A percentile compares a stretch with the other conserved stretches of the same genome.
These are phyloP conservation scores for Oscheius sp. DNA, from an alignment of 2,888 invertebrate species.

Conservation along the genomic window DNA sequence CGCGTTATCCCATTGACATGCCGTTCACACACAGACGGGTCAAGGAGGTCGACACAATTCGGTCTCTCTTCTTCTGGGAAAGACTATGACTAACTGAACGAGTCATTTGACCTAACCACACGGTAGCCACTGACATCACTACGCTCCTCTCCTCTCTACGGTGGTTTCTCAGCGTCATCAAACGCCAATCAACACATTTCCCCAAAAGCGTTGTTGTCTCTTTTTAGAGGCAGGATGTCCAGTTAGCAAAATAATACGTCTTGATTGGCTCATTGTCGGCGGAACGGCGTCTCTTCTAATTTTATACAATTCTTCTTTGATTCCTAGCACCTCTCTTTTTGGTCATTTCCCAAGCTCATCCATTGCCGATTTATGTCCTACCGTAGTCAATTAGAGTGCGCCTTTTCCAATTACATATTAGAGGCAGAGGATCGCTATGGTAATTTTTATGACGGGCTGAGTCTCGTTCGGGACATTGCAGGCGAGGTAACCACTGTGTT, in stretches of 20 bases:
- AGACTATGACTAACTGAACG: constrained; percentile 1
- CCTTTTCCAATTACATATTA: constrained; percentile 35
- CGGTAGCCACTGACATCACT: too few species aligned
- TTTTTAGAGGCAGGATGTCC: not conserved
- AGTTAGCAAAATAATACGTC: constrained; percentile 29
- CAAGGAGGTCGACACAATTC: not conserved
- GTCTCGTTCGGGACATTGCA: not conserved
- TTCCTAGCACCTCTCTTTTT: constrained; percentile 1
- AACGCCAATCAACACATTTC: too few species aligned
- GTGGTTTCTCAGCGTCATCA: too few species aligned
- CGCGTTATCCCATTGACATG: constrained; percentile 35
- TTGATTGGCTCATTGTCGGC: constrained; percentile 34
- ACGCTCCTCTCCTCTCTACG: too few species aligned
- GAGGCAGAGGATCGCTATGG: constrained; percentile 31
- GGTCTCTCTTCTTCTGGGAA: not conserved
- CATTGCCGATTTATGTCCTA: not conserved
- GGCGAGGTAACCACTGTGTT: not conserved
- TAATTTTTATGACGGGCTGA: constrained; percentile 29
- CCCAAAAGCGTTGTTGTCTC: too few species aligned
- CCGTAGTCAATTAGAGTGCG: constrained; percentile 29
- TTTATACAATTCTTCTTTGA: not conserved
- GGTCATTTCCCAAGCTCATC: constrained; percentile 7
- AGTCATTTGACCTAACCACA: not conserved
- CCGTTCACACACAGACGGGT: constrained; percentile 15
- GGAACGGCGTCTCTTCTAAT: constrained; percentile 22